Conservation (phyloP, 2,113 vertebrate species). For the Hymenochirus boettgeri region DNA sequence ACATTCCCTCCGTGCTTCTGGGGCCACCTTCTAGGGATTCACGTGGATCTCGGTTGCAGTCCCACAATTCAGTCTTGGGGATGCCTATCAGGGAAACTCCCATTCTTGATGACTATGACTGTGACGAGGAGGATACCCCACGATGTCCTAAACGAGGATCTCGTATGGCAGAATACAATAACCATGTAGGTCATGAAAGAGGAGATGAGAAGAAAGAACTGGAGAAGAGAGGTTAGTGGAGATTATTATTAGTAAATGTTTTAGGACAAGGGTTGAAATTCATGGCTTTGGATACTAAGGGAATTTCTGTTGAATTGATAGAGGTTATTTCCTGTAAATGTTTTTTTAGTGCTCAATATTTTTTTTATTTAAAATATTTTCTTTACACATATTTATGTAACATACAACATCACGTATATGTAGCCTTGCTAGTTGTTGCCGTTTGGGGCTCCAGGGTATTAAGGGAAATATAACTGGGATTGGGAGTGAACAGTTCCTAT, state of each 20-base stretch:
- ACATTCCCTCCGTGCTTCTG: conserved; percentile 92
- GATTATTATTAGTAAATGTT: background rate
- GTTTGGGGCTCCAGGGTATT: no score
- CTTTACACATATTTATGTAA: no score
- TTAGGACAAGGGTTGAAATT: background rate
- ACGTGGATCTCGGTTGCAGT: conserved; percentile 75
- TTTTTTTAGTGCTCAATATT: no score
- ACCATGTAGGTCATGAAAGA: conserved; percentile 59
- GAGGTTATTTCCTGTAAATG: no score
- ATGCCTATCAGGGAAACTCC: conserved; percentile 95
- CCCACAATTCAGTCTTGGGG: conserved; percentile 85
- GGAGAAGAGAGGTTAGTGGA: conserved; percentile 80
- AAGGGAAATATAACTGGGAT: no score
- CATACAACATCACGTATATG: no score
- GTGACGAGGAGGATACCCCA: conserved; percentile 75
- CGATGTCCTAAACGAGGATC: conserved; percentile 72
- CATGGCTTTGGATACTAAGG: no score
- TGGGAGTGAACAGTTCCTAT: no score
- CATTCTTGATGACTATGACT: conserved; percentile 89
- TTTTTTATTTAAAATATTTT: no score
- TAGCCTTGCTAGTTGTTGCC: no score
- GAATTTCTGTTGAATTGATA: no score
- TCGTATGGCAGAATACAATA: conserved; percentile 66
- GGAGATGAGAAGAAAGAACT: conserved; percentile 75
- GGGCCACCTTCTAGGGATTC: conserved; percentile 87